Evolutionary conservation across 1,140 invertebrate species (phyloP), one percentile per base, ranked within the genome.

Genomic region (Pseudomyrmex dendroicus): DNA sequence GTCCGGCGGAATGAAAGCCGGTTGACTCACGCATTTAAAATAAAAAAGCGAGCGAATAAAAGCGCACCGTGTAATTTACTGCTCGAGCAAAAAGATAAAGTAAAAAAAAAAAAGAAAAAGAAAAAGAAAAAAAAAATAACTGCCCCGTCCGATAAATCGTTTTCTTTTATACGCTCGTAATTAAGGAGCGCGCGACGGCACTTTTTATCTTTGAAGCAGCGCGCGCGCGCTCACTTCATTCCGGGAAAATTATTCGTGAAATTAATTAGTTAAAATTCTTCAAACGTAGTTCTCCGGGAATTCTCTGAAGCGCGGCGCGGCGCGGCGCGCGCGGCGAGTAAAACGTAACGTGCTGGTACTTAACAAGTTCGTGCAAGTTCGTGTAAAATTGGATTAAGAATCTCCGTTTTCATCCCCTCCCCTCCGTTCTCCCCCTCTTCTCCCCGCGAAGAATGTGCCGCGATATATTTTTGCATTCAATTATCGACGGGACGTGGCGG

Each of bases 1-100:
- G 50, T 25, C 68, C 50, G 50, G 62, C n/a, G n/a, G 56, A 35
- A 35, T 35, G 35, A 35, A 35, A 80, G 57, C 66, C 66, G 35
- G 76, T 70, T 70, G 59, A 72, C 44, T 70, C 54, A 20, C 70
- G 76, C 70, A 80, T 80, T 80, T 59, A 72, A 72, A 80, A 80
- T 80, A 70, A 70, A 80, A 56, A 56, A 56, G 25, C 48, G 66
- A 22, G 70, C 57, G 76, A 70, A 72, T 72, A 61, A 70, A 72
- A 48, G 76, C 12, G 54, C 76, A 35, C 44, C 35, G 35, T 72
- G 76, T 70, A 66, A 80, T 80, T 70, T 80, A 70, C 44, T 50
- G 48, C 54, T 80, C 46, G 22, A 72, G 44, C 70, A 50, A 80
- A 50, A 80, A 35, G 35, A 35, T 35, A 35, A 35, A 35, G 35